These are phyloP conservation scores for Epiblema foenella DNA, from an alignment of 2,888 invertebrate genomes.

Conservation along the genomic window DNA sequence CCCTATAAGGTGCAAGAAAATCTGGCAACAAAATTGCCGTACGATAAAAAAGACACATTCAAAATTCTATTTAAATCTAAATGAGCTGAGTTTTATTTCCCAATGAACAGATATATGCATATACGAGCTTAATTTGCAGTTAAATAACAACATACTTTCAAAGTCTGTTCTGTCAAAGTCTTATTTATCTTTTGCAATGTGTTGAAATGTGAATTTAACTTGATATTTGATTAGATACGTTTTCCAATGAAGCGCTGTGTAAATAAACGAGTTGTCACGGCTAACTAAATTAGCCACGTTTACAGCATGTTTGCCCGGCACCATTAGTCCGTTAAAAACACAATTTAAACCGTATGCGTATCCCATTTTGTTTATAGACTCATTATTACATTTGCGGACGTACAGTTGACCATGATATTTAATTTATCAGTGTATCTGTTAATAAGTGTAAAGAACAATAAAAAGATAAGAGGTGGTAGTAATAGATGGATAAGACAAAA, in stretches of 20 bases:
- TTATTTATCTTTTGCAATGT: background rate
- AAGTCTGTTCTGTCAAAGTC: background rate
- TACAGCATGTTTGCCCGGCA: slow-evolving; percentile 9
- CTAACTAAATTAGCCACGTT: slow-evolving; percentile 14
- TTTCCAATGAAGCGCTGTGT: background rate
- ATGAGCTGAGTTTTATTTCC: background rate
- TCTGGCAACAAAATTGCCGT: too few species aligned
- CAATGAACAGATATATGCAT: background rate
- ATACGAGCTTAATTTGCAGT: background rate
- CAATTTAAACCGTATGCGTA: slow-evolving; percentile 28
- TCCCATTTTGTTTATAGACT: slow-evolving; percentile 23
- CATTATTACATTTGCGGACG: slow-evolving; percentile 24
- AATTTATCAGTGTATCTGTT: slow-evolving; percentile 3
- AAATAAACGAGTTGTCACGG: background rate
- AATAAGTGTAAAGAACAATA: too few species aligned
- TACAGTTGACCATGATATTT: slow-evolving; percentile 14
- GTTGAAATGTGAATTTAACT: background rate
- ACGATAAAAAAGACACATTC: too few species aligned
- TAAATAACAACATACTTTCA: background rate
- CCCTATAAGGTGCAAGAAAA: too few species aligned
- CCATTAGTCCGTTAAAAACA: slow-evolving; percentile 34
- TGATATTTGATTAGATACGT: background rate
- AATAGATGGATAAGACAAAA: too few species aligned
- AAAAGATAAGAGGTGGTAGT: too few species aligned
- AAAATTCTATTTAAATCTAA: background rate